phyloP scores from a whole-genome alignment of 2,888 invertebrate species.

The Apodemia zela region DNA sequence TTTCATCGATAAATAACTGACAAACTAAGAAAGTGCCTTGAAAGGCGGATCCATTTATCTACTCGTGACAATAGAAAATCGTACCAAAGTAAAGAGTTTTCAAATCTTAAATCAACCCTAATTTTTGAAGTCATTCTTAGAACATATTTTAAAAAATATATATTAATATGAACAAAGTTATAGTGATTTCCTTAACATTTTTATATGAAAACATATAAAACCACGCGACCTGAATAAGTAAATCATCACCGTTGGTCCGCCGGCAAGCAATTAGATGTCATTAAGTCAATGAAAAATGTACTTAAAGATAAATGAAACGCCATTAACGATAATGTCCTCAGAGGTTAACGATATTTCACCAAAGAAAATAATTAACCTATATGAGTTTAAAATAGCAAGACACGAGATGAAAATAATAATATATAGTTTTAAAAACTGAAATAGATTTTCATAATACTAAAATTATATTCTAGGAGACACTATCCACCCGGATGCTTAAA shows the following conservation, averaged over 20 bases:
- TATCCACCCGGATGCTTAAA: too few relatives aligned
- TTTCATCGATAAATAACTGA: too few relatives aligned
- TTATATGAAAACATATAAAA: neutral
- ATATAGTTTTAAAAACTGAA: too few relatives aligned
- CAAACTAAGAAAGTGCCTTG: too few relatives aligned
- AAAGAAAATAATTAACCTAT: constrained; percentile 16
- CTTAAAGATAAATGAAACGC: constrained; percentile 15
- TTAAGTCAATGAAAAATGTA: constrained; percentile 15
- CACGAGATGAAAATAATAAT: neutral
- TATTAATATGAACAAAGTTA: neutral
- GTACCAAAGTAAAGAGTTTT: too few relatives aligned
- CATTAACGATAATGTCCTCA: constrained; percentile 16
- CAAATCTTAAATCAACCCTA: too few relatives aligned
- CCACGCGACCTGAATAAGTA: neutral
- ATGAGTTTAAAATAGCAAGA: constrained; percentile 9
- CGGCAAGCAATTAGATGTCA: constrained; percentile 12
- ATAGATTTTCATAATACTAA: neutral
- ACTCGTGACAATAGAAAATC: too few relatives aligned
- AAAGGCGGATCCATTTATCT: too few relatives aligned
- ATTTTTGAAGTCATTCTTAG: too few relatives aligned
- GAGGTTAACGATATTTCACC: constrained; percentile 15
- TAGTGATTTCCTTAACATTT: neutral
- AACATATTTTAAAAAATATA: too few relatives aligned
- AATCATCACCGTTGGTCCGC: neutral
- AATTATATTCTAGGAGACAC: neutral